Conservation (phyloP, 1,140 invertebrate species). For the Drosophila mauritiana region DNA sequence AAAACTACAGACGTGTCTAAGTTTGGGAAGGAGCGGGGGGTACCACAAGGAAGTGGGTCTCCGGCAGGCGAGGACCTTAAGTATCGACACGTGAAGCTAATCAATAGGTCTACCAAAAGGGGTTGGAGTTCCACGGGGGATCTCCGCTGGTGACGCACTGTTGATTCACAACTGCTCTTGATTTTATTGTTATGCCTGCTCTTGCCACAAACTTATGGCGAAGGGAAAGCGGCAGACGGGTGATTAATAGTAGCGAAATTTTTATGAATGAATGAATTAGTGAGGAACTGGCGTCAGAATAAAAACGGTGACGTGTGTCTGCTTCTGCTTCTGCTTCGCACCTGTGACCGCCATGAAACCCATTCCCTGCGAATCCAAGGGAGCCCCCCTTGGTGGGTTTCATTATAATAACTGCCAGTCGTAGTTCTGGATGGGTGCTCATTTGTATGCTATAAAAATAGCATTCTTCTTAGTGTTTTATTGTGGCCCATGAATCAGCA, state of each 20-base stretch:
- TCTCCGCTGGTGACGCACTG: slow-evolving; percentile 67
- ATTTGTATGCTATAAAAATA: slow-evolving; percentile 71
- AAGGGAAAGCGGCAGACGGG: neutral
- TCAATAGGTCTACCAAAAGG: slow-evolving; percentile 53
- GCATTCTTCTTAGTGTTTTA: slow-evolving; percentile 41
- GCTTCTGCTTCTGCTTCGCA: slow-evolving; percentile 27
- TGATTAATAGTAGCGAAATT: slow-evolving; percentile 74
- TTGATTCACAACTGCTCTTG: slow-evolving; percentile 70
- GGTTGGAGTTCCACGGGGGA: neutral
- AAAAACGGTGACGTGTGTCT: slow-evolving; percentile 63
- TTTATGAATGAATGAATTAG: slow-evolving; percentile 78
- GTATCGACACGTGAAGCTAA: slow-evolving; percentile 76
- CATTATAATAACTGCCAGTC: slow-evolving; percentile 62
- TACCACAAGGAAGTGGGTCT: neutral
- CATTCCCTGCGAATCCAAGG: neutral
- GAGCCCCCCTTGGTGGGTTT: slow-evolving; percentile 23
- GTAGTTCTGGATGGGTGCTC: slow-evolving; percentile 30
- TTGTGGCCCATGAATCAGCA: slow-evolving; percentile 45
- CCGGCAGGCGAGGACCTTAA: slow-evolving; percentile 15
- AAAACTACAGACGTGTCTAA: slow-evolving; percentile 66
- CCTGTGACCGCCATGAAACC: slow-evolving; percentile 52
- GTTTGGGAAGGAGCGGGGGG: slow-evolving; percentile 9
- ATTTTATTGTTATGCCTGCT: slow-evolving; percentile 67
- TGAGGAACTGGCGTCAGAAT: slow-evolving; percentile 53
- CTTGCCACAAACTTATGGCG: slow-evolving; percentile 12